phyloP scores from a whole-genome alignment of 1,140 invertebrate genomes.

The Monochamus saltuarius region DNA sequence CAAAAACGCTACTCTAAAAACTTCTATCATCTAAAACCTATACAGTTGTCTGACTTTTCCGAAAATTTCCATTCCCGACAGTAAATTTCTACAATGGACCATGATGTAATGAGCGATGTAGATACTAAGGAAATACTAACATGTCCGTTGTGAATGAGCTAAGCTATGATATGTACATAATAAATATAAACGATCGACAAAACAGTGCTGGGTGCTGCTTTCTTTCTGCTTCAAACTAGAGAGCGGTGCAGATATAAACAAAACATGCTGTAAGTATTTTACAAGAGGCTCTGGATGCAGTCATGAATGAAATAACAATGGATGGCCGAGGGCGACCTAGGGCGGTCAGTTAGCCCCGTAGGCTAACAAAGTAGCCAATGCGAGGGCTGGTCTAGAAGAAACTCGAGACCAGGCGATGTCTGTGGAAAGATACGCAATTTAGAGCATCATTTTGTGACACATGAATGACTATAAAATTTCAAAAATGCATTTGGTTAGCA shows the following conservation, averaged over 20 bases:
- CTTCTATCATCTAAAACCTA: neutral
- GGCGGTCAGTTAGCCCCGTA: neutral
- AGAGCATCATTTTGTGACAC: too few species aligned
- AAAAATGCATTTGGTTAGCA: too few species aligned
- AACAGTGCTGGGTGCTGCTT: constrained; percentile 2
- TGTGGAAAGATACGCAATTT: too few species aligned
- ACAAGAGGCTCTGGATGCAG: too few species aligned
- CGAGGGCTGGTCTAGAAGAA: neutral
- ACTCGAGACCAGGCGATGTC: too few species aligned
- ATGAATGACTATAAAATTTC: too few species aligned
- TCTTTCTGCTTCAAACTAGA: constrained; percentile 2
- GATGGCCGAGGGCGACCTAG: too few species aligned
- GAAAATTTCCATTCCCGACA: neutral
- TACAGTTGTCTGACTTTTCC: neutral
- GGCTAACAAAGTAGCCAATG: constrained; percentile 2
- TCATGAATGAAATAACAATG: too few species aligned
- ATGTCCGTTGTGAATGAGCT: too few species aligned
- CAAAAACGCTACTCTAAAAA: neutral
- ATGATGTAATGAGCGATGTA: neutral
- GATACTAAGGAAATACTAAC: too few species aligned
- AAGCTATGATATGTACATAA: too few species aligned
- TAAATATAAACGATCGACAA: neutral
- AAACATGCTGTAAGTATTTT: too few species aligned
- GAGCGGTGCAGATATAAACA: neutral
- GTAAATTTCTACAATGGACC: neutral